Evolutionary conservation across 2,113 vertebrate genomes (phyloP), one percentile per base, ranked within the genome.

Genomic region (Malurus elegans): DNA sequence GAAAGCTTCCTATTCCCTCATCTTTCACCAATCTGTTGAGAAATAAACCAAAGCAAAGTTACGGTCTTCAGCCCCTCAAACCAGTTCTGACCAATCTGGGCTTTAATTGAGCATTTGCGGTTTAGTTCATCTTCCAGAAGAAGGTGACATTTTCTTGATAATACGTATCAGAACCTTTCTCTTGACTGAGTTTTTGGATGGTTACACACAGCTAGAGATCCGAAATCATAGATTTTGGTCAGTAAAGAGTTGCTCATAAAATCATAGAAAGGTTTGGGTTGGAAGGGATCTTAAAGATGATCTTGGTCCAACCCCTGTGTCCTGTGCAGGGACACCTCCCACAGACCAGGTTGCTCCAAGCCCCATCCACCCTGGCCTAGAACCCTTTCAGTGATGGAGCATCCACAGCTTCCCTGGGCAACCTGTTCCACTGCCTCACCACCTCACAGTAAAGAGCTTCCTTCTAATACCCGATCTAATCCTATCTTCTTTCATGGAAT

Each of bases 271-370:
- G 11, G 8, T 44, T 91, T 74, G 48, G 2, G 9, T 10, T n/a
- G 14, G 54, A 62, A 62, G 15, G 6, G 15, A 36, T 16, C 11
- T 25, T 62, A 29, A 50, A 62, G 8, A 48, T 9, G 26, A 25
- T 21, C 9, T 42, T 0, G 0, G 8, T 50, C 40, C 31, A 80
- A 3, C 1, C 10, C 4, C 21, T 0, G 0, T 67, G 53, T 40
- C 21, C 4, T 3, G 0, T 26, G 2, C 45, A 73, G 47, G 4
- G 40, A 4, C 34, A 28, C 2, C 2, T 74, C 6, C 31, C 47
- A 18, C 26, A 3, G 6, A 32, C 25, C 21, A 53, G 12, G 0
- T 1, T 47, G n/a, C 51, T 60, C 38, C n/a, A 9, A 66, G 17
- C 9, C 28, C 32, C 45, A 38, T n/a, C 9, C 38, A 65, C 2